Base-by-base conservation (phyloP, 2,888 invertebrate genomes). In the Drosophila meridionalis region DNA sequence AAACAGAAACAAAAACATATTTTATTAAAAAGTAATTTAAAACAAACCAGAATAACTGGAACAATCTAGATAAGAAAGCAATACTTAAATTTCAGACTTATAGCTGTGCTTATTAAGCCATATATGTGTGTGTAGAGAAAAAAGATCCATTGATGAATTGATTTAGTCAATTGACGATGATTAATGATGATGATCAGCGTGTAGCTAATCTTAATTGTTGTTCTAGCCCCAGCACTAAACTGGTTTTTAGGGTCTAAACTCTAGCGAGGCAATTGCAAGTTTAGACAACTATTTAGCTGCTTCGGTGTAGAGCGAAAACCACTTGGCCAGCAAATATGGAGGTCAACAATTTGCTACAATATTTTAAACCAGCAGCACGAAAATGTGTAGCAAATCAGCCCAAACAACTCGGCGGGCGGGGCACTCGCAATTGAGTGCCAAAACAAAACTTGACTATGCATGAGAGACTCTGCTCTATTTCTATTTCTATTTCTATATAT, bases 201-300 rank as follows among this genome's bases (percentile, higher is more conserved):
- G 55, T n/a, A 63, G 67, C 42, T 63, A 61, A 76, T 56, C 38
- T 69, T 63, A 77, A 58, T 65, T 77, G 77, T 32, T 74, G 73
- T 53, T 66, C 28, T 20, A 8, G 43, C 72, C 38, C 36, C 42
- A 55, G n/a, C 53, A 20, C 52, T 36, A 38, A 78, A 79, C 78
- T 57, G 67, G 79, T 77, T 77, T 68, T 68, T 76, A 78, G 79
- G 79, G 79, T 76, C 69, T 69, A 73, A 79, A 69, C 72, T 75
- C 56, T 69, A 77, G 68, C 48, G 32, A 6, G 47, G 1, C 47
- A 45, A 58, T 70, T 67, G 69, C 47, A 9, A 56, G 60, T 62
- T 78, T 70, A 65, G 78, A 20, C 38, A 38, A 38, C 50, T 66
- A 61, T 77, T 77, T 69, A 63, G 60, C 69, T 45, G 73, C 62